A percentile compares a stretch with the other conserved stretches of the same genome.
These are phyloP conservation scores for Hecatera dysodea DNA, from an alignment of 2,888 invertebrate species.

Conservation along the genomic window DNA sequence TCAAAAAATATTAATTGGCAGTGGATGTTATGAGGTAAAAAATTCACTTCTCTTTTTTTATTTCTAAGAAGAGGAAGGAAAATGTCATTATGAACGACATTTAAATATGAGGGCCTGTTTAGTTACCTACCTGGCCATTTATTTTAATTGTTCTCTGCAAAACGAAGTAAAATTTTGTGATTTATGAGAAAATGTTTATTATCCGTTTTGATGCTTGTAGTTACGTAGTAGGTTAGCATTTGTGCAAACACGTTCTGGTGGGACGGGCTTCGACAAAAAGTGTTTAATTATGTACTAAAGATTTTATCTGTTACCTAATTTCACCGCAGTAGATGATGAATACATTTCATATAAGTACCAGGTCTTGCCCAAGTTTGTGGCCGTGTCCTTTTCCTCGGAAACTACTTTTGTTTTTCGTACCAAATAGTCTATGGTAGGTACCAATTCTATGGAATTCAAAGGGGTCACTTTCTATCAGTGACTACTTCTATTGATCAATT, in stretches of 20 bases:
- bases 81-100: constrained; percentile 53
- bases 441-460: too few relatives aligned
- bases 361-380: too few relatives aligned
- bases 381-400: too few relatives aligned
- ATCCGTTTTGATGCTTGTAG: constrained; percentile 13
- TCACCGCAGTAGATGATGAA: too few relatives aligned
- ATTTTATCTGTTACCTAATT: too few relatives aligned
- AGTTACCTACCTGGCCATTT: constrained; percentile 43
- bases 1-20: constrained; percentile 50
- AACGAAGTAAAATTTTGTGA: constrained; percentile 46
- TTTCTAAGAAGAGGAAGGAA: constrained; percentile 44
- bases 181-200: constrained; percentile 24
- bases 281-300: too few relatives aligned
- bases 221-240: neutral
- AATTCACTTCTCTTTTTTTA: constrained; percentile 36
- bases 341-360: too few relatives aligned
- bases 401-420: too few relatives aligned
- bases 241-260: neutral
- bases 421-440: too few relatives aligned
- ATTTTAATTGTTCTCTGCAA: constrained; percentile 52
- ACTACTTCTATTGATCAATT: too few relatives aligned
- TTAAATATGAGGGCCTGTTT: constrained; percentile 58
- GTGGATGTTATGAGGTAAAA: constrained; percentile 35
- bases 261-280: too few relatives aligned
- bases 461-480: too few relatives aligned